A percentile compares a stretch with the other conserved stretches of the same genome.
These are phyloP conservation scores for Okamejei kenojei DNA, from an alignment of 2,797 vertebrate species.

Conservation along the genomic window DNA sequence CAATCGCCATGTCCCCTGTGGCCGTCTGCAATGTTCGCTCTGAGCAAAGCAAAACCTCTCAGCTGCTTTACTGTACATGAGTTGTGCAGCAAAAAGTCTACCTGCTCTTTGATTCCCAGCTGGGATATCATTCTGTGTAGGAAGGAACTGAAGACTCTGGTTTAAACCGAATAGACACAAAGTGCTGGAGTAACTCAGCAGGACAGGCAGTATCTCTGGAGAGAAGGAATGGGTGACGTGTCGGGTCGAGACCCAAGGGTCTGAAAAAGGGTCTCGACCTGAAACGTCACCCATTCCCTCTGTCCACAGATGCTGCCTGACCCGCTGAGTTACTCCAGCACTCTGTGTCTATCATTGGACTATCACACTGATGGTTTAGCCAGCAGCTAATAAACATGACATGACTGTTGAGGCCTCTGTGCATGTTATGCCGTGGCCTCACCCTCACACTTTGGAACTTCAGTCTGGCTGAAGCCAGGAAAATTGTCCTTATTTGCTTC, in stretches of 20 bases:
- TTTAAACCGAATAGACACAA: no score
- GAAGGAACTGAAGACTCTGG: no score
- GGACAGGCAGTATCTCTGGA: no score
- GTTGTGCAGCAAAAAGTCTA: neutral
- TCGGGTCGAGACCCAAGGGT: no score
- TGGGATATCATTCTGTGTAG: neutral
- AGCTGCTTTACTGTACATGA: neutral
- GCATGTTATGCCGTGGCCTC: neutral
- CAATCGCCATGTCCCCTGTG: neutral
- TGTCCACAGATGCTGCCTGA: no score
- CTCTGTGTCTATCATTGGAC: neutral
- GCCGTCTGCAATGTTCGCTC: neutral
- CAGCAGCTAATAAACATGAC: neutral
- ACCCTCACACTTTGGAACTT: neutral
- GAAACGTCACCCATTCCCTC: no score
- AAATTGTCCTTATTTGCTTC: neutral
- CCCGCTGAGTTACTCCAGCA: no score
- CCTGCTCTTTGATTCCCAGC: neutral
- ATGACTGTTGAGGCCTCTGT: neutral
- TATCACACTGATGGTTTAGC: neutral
- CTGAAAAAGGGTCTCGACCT: no score
- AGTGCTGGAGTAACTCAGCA: no score
- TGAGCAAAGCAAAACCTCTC: neutral
- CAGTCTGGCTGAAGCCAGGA: neutral
- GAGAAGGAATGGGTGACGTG: no score